phyloP scores from a whole-genome alignment of 2,888 invertebrate species.

The Dorcus hopei region DNA sequence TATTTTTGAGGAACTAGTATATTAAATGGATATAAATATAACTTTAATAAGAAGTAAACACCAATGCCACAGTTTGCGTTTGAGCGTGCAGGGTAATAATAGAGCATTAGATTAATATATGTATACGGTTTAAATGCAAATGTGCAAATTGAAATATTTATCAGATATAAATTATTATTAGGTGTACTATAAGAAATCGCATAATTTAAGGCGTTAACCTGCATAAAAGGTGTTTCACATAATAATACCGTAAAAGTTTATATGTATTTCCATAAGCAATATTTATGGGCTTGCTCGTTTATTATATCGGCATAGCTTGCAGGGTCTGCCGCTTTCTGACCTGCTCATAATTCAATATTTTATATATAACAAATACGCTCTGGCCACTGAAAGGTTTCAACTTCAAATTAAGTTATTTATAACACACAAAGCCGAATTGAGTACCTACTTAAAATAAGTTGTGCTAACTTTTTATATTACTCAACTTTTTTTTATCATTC shows the following conservation, averaged over 20 bases:
- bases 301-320: slow-evolving; percentile 30
- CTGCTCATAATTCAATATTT: slow-evolving; percentile 21
- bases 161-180: slow-evolving; percentile 12
- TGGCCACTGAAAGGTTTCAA: too few relatives aligned
- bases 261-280: slow-evolving; percentile 34
- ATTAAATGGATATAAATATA: not conserved
- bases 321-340: slow-evolving; percentile 20
- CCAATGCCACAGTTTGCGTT: not conserved
- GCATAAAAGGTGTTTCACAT: slow-evolving; percentile 33
- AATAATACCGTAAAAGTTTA: slow-evolving; percentile 38
- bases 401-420: too few relatives aligned
- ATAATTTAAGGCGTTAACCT: slow-evolving; percentile 26
- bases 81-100: not conserved
- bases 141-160: not conserved
- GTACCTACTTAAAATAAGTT: too few relatives aligned
- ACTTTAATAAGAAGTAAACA: not conserved
- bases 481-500: too few relatives aligned
- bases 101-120: not conserved
- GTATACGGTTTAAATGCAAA: not conserved
- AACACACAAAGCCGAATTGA: too few relatives aligned
- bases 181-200: slow-evolving; percentile 13
- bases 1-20: not conserved
- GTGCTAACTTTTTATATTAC: too few relatives aligned
- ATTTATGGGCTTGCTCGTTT: slow-evolving; percentile 34
- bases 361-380: too few relatives aligned